Evolutionary conservation across 2,888 invertebrate species (phyloP), one percentile per base, ranked within the genome.

Genomic region (Tetrapedia diversipes): DNA sequence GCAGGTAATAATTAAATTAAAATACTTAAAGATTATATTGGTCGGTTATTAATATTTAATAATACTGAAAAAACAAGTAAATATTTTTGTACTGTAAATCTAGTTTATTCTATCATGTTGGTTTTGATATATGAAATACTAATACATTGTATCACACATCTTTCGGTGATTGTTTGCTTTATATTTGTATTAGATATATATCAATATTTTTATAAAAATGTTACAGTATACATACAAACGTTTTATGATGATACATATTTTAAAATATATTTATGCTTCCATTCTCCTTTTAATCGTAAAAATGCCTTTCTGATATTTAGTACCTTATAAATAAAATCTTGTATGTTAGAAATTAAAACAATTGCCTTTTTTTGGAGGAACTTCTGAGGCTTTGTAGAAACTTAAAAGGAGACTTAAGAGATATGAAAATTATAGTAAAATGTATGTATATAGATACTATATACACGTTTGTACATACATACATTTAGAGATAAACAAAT

Each of bases 381-480:
- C 61, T 66, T 39, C 41, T 34, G 53, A 53, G 59, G 34, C 51
- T 67, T 53, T 47, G 37, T 63, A 71, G 51, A 29, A 49, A 51
- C 19, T 61, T 64, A 66, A 32, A 64, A 76, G 27, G 59, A 24
- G 39, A 57, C 45, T 63, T 64, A 65, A 47, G 43, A 47, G 24
- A 49, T 41, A 61, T 76, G 66, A 39, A 60, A 79, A 34, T 79
- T 71, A 79, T 32, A 53, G 49, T 61, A 66, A 79, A 67, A 57
- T 37, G 49, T 61, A 53, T 67, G 79, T 81, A 79, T 67, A 75
- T 64, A 81, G 64, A 83, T 79, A 54, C 75, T 83, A 83, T 83
- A 83, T 83, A 83, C 83, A 83, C 61, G 45, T 77, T 83, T 83
- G 74, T 68, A 82, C 79, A 70, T 64, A 49, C 57, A 70, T 74